Evolutionary conservation across 2,888 invertebrate genomes (phyloP).

Genomic region (Eubasilissa splendida): DNA sequence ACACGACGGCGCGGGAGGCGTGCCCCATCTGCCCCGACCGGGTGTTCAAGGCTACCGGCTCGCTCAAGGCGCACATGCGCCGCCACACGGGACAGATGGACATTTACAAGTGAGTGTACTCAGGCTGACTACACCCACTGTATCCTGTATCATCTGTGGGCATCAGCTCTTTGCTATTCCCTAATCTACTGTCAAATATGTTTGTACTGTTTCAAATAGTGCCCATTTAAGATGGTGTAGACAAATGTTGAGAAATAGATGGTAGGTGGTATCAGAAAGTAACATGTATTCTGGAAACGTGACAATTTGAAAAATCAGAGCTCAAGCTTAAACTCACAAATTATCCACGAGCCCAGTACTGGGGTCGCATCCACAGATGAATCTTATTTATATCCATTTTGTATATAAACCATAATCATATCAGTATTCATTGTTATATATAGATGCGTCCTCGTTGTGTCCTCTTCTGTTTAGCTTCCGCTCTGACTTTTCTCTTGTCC

Average conservation of each 20-base stretch:
- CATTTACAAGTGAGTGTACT: conserved; percentile 42
- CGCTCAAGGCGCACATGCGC: conserved; percentile 50
- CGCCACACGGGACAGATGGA: conserved; percentile 62
- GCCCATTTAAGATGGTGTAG: no score
- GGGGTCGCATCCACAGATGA: no score
- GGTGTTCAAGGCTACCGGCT: conserved; percentile 43
- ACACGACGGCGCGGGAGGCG: conserved; percentile 40
- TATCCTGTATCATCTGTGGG: no score
- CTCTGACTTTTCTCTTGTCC: conserved; percentile 23
- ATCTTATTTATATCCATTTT: no score
- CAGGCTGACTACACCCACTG: no score
- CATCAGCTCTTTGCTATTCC: no score
- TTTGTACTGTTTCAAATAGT: no score
- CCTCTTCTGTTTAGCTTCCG: not conserved
- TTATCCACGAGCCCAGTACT: no score
- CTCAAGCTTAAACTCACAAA: not conserved
- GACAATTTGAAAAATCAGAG: conserved; percentile 8
- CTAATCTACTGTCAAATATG: no score
- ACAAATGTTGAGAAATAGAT: not conserved
- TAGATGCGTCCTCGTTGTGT: no score
- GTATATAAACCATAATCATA: no score
- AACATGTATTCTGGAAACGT: not conserved
- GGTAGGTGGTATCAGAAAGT: not conserved
- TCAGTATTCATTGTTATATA: no score
- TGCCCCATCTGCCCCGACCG: conserved; percentile 51